Evolutionary conservation across 2,888 invertebrate genomes (phyloP).

Genomic region (Trichopoda pennipes): DNA sequence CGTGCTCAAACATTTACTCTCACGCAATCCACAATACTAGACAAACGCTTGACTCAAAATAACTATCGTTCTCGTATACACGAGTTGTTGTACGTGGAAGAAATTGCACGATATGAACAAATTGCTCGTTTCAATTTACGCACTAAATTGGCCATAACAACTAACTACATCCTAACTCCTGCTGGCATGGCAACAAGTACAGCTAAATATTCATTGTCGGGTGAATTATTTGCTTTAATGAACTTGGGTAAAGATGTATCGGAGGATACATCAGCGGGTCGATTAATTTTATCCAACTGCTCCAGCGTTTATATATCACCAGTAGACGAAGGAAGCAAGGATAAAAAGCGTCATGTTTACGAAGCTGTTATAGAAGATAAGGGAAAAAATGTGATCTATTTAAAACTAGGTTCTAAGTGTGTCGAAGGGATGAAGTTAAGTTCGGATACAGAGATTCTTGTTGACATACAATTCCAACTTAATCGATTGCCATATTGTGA

Average conservation of each 20-base stretch:
- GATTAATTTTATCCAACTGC: slow-evolving; percentile 89
- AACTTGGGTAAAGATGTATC: slow-evolving; percentile 87
- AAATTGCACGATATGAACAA: slow-evolving; percentile 87
- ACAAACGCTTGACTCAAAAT: slow-evolving; percentile 84
- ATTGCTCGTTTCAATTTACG: slow-evolving; percentile 87
- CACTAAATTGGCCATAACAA: slow-evolving; percentile 84
- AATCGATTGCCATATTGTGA: slow-evolving; percentile 91
- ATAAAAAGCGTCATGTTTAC: slow-evolving; percentile 83
- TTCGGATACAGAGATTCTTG: slow-evolving; percentile 85
- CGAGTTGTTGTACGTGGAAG: slow-evolving; percentile 88
- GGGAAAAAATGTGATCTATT: slow-evolving; percentile 88
- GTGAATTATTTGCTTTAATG: slow-evolving; percentile 89
- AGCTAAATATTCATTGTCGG: slow-evolving; percentile 88
- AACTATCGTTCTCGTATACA: slow-evolving; percentile 89
- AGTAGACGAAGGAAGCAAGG: slow-evolving; percentile 71
- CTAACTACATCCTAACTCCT: slow-evolving; percentile 86
- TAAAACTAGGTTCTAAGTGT: slow-evolving; percentile 86
- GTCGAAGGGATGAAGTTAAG: slow-evolving; percentile 84
- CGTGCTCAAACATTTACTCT: slow-evolving; percentile 85
- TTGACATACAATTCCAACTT: slow-evolving; percentile 90
- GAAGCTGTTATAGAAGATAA: slow-evolving; percentile 91
- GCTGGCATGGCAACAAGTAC: slow-evolving; percentile 86
- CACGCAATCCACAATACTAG: slow-evolving; percentile 86
- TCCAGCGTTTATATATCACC: slow-evolving; percentile 85
- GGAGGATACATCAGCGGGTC: slow-evolving; percentile 90